Percentiles rank a stretch among this genome's conserved stretches.
phyloP scores from a whole-genome alignment of 2,888 invertebrate genomes.

The Palloptera scutellata region DNA sequence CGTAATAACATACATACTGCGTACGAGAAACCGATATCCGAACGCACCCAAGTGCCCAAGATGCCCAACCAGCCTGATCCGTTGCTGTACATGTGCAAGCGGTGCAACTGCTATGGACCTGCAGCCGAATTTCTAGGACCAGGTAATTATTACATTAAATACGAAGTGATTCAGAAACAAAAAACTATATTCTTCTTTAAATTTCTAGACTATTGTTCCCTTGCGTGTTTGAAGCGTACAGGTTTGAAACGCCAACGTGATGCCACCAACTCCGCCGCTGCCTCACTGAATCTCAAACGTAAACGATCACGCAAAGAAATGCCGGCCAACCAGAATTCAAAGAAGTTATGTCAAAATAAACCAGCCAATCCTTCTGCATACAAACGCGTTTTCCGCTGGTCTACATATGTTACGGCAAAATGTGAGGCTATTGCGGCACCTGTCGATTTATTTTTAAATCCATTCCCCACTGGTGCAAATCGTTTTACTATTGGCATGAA shows the following conservation, averaged over 20 bases:
- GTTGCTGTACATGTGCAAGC: constrained; percentile 79
- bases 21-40: constrained; percentile 66
- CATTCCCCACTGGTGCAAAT: constrained; percentile 78
- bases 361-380: constrained; percentile 24
- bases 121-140: constrained; percentile 83
- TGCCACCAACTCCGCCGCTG: constrained; percentile 72
- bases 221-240: constrained; percentile 52
- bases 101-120: constrained; percentile 86
- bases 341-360: not conserved
- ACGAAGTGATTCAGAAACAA: not conserved
- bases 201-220: constrained; percentile 53
- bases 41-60: constrained; percentile 48
- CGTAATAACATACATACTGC: constrained; percentile 63
- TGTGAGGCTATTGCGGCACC: constrained; percentile 78
- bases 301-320: constrained; percentile 27
- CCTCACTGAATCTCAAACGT: constrained; percentile 16
- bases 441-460: constrained; percentile 77
- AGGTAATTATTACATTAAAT: constrained; percentile 65
- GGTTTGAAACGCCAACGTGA: constrained; percentile 43
- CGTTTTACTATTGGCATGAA: constrained; percentile 86
- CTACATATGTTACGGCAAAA: constrained; percentile 79
- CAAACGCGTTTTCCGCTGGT: constrained; percentile 77
- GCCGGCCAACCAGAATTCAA: not conserved
- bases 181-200: not conserved
- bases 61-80: constrained; percentile 66